Base-by-base conservation (phyloP, 2,113 vertebrate genomes). In the Ivindomyrus marchei region DNA sequence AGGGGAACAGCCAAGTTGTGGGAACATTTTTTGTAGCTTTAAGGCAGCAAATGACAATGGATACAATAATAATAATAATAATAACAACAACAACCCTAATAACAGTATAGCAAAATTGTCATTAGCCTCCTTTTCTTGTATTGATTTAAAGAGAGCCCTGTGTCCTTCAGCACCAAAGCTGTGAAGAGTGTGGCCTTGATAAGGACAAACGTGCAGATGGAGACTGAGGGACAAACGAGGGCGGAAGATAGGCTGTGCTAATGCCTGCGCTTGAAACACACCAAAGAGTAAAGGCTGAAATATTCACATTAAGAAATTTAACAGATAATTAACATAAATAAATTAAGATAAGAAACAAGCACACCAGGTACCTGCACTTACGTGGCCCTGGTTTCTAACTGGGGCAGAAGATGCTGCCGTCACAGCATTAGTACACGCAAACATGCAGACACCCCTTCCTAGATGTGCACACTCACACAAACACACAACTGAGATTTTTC, bases 391-490 rank as follows among this genome's bases (percentile, higher is more conserved):
- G 47, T 27, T 50, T 21, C 85, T 50, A 11, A 53, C 47, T 53
- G 85, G 62, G 6, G 31, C 49, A 31, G 19, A 45, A 77, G 13
- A 77, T 39, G 11, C 27, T 77, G 31, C 36, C 1, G 24, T 49
- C 45, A 56, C 13, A 87, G 74, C 88, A 94, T 50, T 90, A 27
- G 47, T 50, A 49, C 27, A 85, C 19, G 85, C 90, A 87, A 49
- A 77, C 88, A 88, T 11, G 85, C 89, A 87, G 56, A 77, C 85
- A 88, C 62, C 27, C 10, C n/a, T 89, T 88, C 62, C 89, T 62
- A 90, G 91, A 93, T 92, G 39, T 83, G 90, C 91, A 93, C 91
- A 90, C 91, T 90, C 89, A 92, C 89, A 83, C 52, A 88, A 52
- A 52, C 85, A 90, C 88, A 92, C 89, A 85, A 83, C 77, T 80